Conservation (phyloP, 2,888 invertebrate genomes). For the Gortyna flavago region DNA sequence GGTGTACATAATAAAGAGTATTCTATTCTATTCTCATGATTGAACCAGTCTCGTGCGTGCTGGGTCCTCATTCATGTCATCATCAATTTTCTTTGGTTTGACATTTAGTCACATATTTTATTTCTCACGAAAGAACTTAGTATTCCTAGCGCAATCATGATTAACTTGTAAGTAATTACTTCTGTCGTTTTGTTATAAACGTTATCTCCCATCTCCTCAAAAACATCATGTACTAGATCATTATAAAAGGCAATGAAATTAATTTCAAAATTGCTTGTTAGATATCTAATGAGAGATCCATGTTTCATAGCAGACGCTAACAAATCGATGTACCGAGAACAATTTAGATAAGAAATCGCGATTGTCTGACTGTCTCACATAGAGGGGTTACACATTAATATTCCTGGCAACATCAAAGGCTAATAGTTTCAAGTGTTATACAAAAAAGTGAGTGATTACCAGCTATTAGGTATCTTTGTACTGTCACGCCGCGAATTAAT, state of each 20-base stretch:
- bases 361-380: conserved; percentile 51
- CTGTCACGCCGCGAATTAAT: conserved; percentile 72
- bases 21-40: not conserved
- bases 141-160: not conserved
- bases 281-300: conserved; percentile 45
- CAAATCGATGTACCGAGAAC: conserved; percentile 55
- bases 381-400: conserved; percentile 53
- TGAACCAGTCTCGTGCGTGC: not conserved
- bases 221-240: conserved; percentile 26
- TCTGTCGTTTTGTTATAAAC: conserved; percentile 16
- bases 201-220: conserved; percentile 35
- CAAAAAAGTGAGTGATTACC: conserved; percentile 71
- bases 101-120: conserved; percentile 11
- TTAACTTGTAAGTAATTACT: conserved; percentile 42
- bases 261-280: conserved; percentile 49
- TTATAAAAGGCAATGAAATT: conserved; percentile 31
- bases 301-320: conserved; percentile 48
- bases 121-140: conserved; percentile 11
- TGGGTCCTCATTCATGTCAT: not conserved
- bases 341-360: conserved; percentile 65
- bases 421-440: conserved; percentile 41
- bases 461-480: conserved; percentile 70
- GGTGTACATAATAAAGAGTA: not conserved
- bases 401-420: conserved; percentile 56
- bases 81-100: conserved; percentile 1